Percentiles rank a stretch among this genome's conserved stretches.
Evolutionary conservation across 1,140 invertebrate genomes (phyloP).

Genomic region (Drosophila sechellia): DNA sequence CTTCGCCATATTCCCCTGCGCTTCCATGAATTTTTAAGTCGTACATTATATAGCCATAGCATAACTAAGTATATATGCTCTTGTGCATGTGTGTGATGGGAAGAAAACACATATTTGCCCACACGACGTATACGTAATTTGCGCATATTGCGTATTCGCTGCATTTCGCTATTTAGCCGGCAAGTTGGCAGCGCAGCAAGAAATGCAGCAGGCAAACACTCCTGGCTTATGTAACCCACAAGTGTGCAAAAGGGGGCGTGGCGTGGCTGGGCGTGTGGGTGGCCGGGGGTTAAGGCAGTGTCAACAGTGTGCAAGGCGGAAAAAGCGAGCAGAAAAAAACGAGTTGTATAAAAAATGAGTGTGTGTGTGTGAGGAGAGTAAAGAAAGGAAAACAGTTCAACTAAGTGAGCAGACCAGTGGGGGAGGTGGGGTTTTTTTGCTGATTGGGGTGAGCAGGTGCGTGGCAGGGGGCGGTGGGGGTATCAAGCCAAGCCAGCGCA

Average conservation of each 20-base stretch:
- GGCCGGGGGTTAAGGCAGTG: slow-evolving; percentile 40
- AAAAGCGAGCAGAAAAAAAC: slow-evolving; percentile 55
- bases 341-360: slow-evolving; percentile 37
- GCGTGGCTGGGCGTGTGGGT: neutral
- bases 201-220: slow-evolving; percentile 55
- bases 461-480: neutral
- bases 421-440: neutral
- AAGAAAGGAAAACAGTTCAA: slow-evolving; percentile 61
- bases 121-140: slow-evolving; percentile 72
- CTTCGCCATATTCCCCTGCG: slow-evolving; percentile 36
- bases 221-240: slow-evolving; percentile 69
- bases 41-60: slow-evolving; percentile 28
- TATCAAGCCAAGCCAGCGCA: slow-evolving; percentile 54
- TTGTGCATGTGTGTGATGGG: slow-evolving; percentile 1
- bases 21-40: slow-evolving; percentile 43
- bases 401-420: slow-evolving; percentile 33
- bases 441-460: neutral
- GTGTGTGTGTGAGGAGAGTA: slow-evolving; percentile 24
- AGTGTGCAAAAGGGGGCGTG: slow-evolving; percentile 14
- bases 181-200: slow-evolving; percentile 61
- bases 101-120: slow-evolving; percentile 61
- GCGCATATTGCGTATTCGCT: slow-evolving; percentile 78
- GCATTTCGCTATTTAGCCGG: slow-evolving; percentile 63
- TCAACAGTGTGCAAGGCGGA: slow-evolving; percentile 78
- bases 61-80: slow-evolving; percentile 1